These are phyloP conservation scores for Leptosomus discolor DNA, from an alignment of 2,113 vertebrate species.

Conservation along the genomic window DNA sequence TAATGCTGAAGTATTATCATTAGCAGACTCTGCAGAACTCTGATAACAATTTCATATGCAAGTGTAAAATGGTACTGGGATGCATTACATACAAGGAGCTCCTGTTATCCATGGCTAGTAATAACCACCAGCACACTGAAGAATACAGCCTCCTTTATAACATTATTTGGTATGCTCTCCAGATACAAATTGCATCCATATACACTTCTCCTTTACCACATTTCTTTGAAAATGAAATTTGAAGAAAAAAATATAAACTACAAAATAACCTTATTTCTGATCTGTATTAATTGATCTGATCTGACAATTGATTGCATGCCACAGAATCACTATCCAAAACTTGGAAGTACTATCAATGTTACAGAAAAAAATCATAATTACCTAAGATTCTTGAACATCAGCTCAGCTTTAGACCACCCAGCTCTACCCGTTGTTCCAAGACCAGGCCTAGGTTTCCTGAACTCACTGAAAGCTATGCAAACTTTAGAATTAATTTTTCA, in stretches of 20 bases:
- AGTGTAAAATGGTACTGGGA: constrained; percentile 17
- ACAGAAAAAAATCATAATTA: neutral
- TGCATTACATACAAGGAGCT: constrained; percentile 19
- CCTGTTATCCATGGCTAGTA: constrained; percentile 7
- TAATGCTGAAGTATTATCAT: constrained; percentile 55
- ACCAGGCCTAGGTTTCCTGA: neutral
- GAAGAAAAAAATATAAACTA: neutral
- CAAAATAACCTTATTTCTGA: neutral
- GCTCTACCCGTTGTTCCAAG: neutral
- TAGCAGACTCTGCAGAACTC: constrained; percentile 55
- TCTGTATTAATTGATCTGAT: neutral
- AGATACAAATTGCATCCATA: constrained; percentile 20
- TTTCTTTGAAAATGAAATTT: neutral
- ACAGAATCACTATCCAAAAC: neutral
- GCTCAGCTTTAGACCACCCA: constrained; percentile 45
- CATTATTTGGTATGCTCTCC: neutral
- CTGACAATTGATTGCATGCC: neutral
- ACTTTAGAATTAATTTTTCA: neutral
- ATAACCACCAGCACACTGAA: constrained; percentile 5
- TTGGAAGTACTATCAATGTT: neutral
- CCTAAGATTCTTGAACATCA: neutral
- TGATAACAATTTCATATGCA: constrained; percentile 57
- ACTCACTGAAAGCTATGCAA: neutral
- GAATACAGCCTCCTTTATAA: constrained; percentile 2
- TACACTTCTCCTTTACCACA: neutral